Evolutionary conservation across 1,140 invertebrate species (phyloP).

Genomic region (Monomorium pharaonis): DNA sequence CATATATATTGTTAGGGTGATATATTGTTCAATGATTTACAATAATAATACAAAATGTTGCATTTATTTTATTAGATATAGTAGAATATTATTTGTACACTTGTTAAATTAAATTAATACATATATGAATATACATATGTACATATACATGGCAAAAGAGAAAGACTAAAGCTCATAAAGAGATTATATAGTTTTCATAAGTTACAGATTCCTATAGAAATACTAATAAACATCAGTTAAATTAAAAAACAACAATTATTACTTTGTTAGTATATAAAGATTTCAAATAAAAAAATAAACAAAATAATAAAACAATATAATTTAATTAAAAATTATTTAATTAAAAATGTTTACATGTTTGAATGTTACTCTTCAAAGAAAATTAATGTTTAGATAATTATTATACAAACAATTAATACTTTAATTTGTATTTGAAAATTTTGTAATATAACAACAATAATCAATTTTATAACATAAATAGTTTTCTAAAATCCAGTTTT

Average conservation of each 20-base stretch:
- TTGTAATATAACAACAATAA: too few relatives aligned
- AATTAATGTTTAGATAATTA: neutral
- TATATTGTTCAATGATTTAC: neutral
- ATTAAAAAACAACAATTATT: neutral
- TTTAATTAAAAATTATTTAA: neutral
- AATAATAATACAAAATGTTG: neutral
- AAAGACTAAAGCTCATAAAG: neutral
- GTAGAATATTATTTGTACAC: neutral
- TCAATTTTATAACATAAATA: neutral
- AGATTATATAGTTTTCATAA: neutral
- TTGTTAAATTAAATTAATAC: neutral
- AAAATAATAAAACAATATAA: neutral
- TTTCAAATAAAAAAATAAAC: neutral
- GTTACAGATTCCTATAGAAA: neutral
- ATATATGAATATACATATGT: neutral
- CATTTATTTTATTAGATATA: neutral
- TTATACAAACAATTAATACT: neutral
- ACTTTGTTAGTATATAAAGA: neutral
- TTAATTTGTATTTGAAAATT: neutral
- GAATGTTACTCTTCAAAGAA: neutral
- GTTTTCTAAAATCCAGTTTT: too few relatives aligned
- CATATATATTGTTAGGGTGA: neutral
- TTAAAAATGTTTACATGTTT: neutral
- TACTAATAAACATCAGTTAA: neutral
- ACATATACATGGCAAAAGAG: neutral